Percentiles rank a stretch among this genome's conserved stretches.
These are phyloP conservation scores for Drosophila aff. DNA, from an alignment of 1,140 invertebrate species.

Conservation along the genomic window DNA sequence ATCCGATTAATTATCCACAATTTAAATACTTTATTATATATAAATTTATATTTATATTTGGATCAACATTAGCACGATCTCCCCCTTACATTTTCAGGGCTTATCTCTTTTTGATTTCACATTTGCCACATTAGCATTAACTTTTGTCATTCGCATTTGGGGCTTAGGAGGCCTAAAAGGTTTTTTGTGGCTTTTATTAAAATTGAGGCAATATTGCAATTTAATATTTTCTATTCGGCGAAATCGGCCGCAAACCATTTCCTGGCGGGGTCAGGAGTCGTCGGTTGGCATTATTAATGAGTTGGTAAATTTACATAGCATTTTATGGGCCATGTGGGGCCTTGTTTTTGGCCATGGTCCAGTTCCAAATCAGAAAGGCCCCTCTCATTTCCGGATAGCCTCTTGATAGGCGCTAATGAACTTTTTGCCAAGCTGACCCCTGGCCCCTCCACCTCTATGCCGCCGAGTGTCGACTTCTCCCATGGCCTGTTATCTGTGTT, in stretches of 20 bases:
- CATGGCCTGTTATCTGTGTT: constrained; percentile 60
- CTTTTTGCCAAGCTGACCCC: constrained; percentile 50
- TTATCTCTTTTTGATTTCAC: constrained; percentile 17
- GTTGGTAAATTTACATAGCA: constrained; percentile 38
- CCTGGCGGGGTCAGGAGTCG: background rate
- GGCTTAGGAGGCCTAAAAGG: constrained; percentile 61
- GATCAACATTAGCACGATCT: background rate
- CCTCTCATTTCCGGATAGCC: constrained; percentile 37
- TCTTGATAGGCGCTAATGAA: constrained; percentile 78
- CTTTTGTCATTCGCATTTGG: constrained; percentile 65
- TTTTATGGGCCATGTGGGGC: constrained; percentile 56
- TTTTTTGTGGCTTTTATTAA: constrained; percentile 62
- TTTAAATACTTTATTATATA: background rate
- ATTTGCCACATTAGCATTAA: constrained; percentile 58
- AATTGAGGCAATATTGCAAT: constrained; percentile 65
- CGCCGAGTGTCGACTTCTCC: constrained; percentile 18
- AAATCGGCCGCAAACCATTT: constrained; percentile 47
- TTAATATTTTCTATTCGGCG: constrained; percentile 51
- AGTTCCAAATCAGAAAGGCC: constrained; percentile 9
- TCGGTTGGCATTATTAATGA: constrained; percentile 65
- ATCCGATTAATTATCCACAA: background rate
- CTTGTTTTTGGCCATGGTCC: constrained; percentile 30
- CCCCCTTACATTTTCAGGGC: constrained; percentile 19
- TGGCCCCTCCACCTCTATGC: background rate
- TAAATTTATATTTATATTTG: background rate